Conservation (phyloP, 1,140 invertebrate species). For the Drosophila kikkawai region DNA sequence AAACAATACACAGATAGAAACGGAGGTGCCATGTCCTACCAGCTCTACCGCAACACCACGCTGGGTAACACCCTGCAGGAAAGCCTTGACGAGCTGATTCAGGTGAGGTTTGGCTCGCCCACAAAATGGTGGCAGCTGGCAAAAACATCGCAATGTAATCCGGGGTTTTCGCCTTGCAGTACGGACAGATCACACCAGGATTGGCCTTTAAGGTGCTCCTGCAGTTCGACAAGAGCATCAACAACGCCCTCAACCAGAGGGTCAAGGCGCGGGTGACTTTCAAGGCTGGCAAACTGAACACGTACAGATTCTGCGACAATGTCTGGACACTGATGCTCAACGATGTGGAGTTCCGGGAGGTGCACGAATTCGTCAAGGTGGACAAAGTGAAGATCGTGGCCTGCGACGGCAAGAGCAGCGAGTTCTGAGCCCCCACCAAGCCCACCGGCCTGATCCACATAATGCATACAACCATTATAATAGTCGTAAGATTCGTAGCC, state of each 20-base stretch:
- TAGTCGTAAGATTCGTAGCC: constrained; percentile 55
- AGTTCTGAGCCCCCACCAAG: constrained; percentile 53
- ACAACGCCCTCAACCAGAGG: constrained; percentile 95
- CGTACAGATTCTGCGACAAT: constrained; percentile 99
- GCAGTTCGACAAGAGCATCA: constrained; percentile 99
- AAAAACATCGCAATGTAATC: constrained; percentile 40
- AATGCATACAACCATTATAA: constrained; percentile 27
- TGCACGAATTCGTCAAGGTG: constrained; percentile 96
- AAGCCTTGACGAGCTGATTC: constrained; percentile 96
- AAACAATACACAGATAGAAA: not conserved
- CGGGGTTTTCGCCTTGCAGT: constrained; percentile 88
- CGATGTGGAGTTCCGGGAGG: constrained; percentile 98
- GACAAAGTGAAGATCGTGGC: constrained; percentile 99
- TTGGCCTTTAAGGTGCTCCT: constrained; percentile 96
- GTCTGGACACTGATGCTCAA: constrained; percentile 99
- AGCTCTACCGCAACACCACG: constrained; percentile 98
- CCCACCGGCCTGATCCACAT: constrained; percentile 10
- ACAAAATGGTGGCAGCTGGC: constrained; percentile 31
- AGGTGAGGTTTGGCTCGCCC: constrained; percentile 86
- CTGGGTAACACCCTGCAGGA: constrained; percentile 98
- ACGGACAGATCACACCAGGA: constrained; percentile 97
- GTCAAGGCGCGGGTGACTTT: constrained; percentile 97
- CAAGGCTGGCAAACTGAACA: constrained; percentile 98
- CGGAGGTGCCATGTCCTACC: constrained; percentile 92
- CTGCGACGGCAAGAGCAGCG: constrained; percentile 98